phyloP scores from a whole-genome alignment of 2,888 invertebrate genomes.

The Drosophila meridiana region DNA sequence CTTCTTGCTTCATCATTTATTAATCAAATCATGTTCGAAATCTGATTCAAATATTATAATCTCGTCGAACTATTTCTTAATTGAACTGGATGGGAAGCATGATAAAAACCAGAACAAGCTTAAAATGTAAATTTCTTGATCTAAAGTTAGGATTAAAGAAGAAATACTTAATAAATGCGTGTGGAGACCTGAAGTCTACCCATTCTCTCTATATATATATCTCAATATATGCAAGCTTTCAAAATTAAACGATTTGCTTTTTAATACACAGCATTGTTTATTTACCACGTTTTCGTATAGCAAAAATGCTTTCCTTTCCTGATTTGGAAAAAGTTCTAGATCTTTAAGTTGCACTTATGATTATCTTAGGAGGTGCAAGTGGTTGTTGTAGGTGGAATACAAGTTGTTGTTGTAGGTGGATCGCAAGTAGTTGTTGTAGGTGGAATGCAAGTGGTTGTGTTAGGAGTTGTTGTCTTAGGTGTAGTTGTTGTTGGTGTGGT shows the following conservation, averaged over 20 bases:
- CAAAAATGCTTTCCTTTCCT: background rate
- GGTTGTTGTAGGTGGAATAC: background rate
- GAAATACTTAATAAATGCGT: background rate
- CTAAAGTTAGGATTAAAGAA: background rate
- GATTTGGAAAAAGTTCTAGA: background rate
- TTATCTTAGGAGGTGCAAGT: background rate
- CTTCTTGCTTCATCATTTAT: background rate
- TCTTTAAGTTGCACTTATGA: background rate
- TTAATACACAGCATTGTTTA: background rate
- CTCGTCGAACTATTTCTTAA: conserved; percentile 11
- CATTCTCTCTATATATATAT: background rate
- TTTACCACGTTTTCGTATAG: background rate
- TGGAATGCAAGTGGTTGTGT: conserved; percentile 6
- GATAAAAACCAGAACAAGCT: background rate
- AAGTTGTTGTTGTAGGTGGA: background rate
- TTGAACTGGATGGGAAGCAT: conserved; percentile 5
- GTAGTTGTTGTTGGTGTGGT: background rate
- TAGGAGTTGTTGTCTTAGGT: background rate
- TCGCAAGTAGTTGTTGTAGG: background rate
- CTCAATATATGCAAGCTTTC: background rate
- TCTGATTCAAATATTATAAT: conserved; percentile 12
- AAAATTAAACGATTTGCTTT: background rate
- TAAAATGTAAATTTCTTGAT: conserved; percentile 1
- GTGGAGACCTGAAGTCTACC: background rate
- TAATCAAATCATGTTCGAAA: conserved; percentile 4